Evolutionary conservation across 2,797 vertebrate genomes (phyloP).

Genomic region (Hydrophis major): DNA sequence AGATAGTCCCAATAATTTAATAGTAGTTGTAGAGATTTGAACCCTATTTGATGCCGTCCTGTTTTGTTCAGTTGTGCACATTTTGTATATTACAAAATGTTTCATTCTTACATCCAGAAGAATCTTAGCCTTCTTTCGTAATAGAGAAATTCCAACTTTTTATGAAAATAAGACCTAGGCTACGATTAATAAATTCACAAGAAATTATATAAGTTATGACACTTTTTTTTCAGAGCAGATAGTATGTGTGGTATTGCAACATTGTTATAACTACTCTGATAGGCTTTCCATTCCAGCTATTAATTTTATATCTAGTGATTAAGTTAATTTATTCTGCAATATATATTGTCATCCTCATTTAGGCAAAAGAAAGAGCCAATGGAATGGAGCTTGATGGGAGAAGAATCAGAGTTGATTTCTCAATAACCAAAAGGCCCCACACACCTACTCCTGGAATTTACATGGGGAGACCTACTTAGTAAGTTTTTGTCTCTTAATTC

Average conservation of each 20-base stretch:
- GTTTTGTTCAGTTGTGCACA: neutral
- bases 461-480: slow-evolving; percentile 97
- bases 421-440: slow-evolving; percentile 94
- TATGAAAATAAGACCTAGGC: neutral
- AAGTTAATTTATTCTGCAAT: neutral
- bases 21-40: neutral
- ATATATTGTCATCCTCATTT: neutral
- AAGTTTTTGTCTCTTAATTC: slow-evolving; percentile 61
- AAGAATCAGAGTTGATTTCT: slow-evolving; percentile 93
- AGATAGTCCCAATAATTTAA: neutral
- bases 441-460: slow-evolving; percentile 97
- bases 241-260: neutral
- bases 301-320: neutral
- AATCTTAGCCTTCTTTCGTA: neutral
- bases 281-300: neutral
- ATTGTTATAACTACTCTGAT: neutral
- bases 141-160: neutral
- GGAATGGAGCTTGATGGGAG: slow-evolving; percentile 97
- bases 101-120: neutral
- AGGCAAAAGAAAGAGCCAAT: slow-evolving; percentile 96
- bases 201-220: neutral
- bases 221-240: neutral
- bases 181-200: neutral
- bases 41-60: neutral
- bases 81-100: neutral